These are phyloP conservation scores for Melieria crassipennis DNA, from an alignment of 2,888 invertebrate genomes.

Conservation along the genomic window DNA sequence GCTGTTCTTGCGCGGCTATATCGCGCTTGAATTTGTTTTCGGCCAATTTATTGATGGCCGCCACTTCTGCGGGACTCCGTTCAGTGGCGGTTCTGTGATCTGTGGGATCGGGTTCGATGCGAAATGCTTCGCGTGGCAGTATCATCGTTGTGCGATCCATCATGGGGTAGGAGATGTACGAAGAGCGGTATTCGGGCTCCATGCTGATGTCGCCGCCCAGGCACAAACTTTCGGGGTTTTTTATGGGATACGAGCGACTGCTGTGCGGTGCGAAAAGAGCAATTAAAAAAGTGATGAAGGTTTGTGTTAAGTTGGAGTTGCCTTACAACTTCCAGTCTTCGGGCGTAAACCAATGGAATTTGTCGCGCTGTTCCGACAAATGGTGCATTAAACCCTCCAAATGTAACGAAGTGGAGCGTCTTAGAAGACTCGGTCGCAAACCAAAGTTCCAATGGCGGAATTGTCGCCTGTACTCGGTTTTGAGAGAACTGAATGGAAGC, in stretches of 20 bases:
- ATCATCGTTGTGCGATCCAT: slow-evolving; percentile 58
- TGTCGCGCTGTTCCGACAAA: slow-evolving; percentile 61
- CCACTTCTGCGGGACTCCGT: slow-evolving; percentile 27
- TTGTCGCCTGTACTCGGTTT: slow-evolving; percentile 55
- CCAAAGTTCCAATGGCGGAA: slow-evolving; percentile 45
- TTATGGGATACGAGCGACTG: slow-evolving; percentile 57
- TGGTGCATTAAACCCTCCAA: slow-evolving; percentile 63
- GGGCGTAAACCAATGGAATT: slow-evolving; percentile 62
- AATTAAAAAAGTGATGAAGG: slow-evolving; percentile 11
- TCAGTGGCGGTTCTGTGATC: slow-evolving; percentile 12
- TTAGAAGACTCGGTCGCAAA: slow-evolving; percentile 48
- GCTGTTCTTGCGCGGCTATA: slow-evolving; percentile 51
- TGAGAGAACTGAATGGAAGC: slow-evolving; percentile 55
- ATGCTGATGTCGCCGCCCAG: slow-evolving; percentile 52
- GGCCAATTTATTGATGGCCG: slow-evolving; percentile 42
- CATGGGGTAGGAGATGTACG: slow-evolving; percentile 60
- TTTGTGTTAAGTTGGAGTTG: slow-evolving; percentile 35
- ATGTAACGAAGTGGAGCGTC: slow-evolving; percentile 61
- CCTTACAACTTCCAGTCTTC: slow-evolving; percentile 57
- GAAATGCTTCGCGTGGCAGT: slow-evolving; percentile 58
- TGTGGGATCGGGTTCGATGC: slow-evolving; percentile 43
- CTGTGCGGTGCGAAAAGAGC: slow-evolving; percentile 42
- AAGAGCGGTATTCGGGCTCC: slow-evolving; percentile 56
- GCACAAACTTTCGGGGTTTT: slow-evolving; percentile 57
- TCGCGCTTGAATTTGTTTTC: slow-evolving; percentile 53